Evolutionary conservation across 53 echinoderm and acorn worm genomes (phyloP), one percentile per base, ranked within the genome.

Genomic region (Temnopleurus reevesii): DNA sequence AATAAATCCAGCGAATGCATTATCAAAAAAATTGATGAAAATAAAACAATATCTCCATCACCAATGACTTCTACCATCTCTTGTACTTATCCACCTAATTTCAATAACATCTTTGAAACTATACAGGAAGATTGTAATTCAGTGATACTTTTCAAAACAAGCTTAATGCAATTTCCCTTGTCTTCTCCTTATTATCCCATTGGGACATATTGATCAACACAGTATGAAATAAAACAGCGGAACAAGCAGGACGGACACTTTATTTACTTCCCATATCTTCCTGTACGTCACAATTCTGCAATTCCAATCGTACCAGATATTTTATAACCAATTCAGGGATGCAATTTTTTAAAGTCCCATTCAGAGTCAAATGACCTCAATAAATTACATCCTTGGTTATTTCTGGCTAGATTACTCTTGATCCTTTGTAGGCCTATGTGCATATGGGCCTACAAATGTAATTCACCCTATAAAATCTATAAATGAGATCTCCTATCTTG

Each of bases 211-310:
- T 36, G 65, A 65, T 65, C 65, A 65, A 65, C 65, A 71, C 71
- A 8, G 30, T 15, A 30, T 63, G 15, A 56, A 18, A 63, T 33
- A 63, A 30, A 31, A 41, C 41, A 19, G 38, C 71, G 23, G 9
- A 49, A 49, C 71, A 43, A 71, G 36, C 63, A 36, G 41, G 23
- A 13, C 23, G 41, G 41, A 71, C 41, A 71, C 71, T 41, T 23
- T 38, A 71, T 71, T 71, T 38, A 41, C 71, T 71, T 71, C 71
- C 41, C 71, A 71, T 71, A 2, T 38, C 41, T 71, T 71, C 71
- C 71, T 71, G 71, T 71, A 71, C 71, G 71, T 71, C 71, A 71
- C 71, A 71, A 41, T 71, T 41, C 71, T 71, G 71, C 41, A 19
- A 19, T 66, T 66, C 41, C 66, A 66, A 71, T 71, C 71, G 41